Percentiles rank a stretch among this genome's conserved stretches.
These are phyloP conservation scores for Drosophila tripunctata DNA, from an alignment of 2,888 invertebrate species.

Conservation along the genomic window DNA sequence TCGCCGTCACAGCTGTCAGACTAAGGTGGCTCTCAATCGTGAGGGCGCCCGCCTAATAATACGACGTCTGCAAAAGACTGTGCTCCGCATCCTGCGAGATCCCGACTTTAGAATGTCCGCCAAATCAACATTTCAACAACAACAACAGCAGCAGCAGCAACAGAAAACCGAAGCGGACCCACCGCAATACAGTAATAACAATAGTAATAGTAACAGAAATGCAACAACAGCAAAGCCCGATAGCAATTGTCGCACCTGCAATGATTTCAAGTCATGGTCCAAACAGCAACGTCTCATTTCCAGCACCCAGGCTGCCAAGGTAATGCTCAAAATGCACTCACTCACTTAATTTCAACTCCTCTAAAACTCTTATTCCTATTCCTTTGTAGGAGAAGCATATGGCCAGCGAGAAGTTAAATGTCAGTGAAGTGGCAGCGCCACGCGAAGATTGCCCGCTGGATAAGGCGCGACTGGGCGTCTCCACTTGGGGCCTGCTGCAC, in stretches of 20 bases:
- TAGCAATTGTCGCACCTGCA: constrained; percentile 87
- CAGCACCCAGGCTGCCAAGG: constrained; percentile 64
- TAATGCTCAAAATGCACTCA: too few relatives aligned
- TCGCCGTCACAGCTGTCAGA: constrained; percentile 44
- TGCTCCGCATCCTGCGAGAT: constrained; percentile 52
- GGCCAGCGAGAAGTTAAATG: constrained; percentile 48
- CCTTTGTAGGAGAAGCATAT: constrained; percentile 60
- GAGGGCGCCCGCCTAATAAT: constrained; percentile 52
- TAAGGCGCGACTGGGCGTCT: constrained; percentile 90
- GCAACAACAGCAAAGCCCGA: constrained; percentile 81
- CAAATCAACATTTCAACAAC: constrained; percentile 30
- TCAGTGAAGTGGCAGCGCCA: constrained; percentile 24
- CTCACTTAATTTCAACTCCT: background rate
- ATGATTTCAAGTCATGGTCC: constrained; percentile 90
- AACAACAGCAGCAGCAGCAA: constrained; percentile 14
- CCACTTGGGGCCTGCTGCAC: constrained; percentile 97
- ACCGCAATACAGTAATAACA: constrained; percentile 30
- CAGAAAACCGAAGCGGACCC: constrained; percentile 24
- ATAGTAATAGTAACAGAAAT: background rate
- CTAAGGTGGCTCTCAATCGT: constrained; percentile 40
- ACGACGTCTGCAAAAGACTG: constrained; percentile 56
- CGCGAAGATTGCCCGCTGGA: constrained; percentile 90
- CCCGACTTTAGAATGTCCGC: constrained; percentile 64
- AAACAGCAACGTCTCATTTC: constrained; percentile 86
- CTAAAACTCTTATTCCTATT: background rate